Conservation (phyloP, 2,888 invertebrate species). For the Cenopis cana region DNA sequence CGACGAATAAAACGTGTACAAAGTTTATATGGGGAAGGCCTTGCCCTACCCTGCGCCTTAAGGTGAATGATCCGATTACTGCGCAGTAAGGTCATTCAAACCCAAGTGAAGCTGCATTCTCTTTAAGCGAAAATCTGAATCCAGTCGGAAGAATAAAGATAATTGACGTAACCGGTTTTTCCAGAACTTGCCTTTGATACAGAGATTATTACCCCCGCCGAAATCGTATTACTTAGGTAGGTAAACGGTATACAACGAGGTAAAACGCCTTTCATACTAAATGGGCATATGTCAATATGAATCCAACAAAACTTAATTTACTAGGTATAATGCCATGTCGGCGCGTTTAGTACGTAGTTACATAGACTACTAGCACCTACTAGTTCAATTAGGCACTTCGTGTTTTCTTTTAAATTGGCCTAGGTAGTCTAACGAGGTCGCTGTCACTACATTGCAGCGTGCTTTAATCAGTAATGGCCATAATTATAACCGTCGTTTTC, state of each 20-base stretch:
- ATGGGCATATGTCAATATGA: no score
- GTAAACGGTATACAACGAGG: background rate
- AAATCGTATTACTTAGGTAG: background rate
- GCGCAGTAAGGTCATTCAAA: slow-evolving; percentile 6
- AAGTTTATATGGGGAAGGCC: no score
- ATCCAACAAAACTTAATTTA: background rate
- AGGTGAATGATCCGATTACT: slow-evolving; percentile 2
- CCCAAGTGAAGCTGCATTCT: slow-evolving; percentile 8
- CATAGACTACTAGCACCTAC: background rate
- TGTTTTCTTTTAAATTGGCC: slow-evolving; percentile 4
- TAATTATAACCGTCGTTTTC: slow-evolving; percentile 24
- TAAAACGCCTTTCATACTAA: no score
- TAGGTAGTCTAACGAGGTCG: slow-evolving; percentile 7
- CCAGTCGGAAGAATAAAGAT: background rate
- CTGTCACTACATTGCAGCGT: slow-evolving; percentile 15
- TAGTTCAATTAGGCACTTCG: slow-evolving; percentile 2
- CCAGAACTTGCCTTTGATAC: background rate
- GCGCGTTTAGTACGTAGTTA: background rate
- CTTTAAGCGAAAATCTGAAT: slow-evolving; percentile 9
- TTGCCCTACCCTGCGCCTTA: no score
- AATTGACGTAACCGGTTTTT: slow-evolving; percentile 5
- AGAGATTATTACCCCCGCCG: background rate
- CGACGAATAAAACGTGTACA: no score
- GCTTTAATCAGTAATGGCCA: background rate
- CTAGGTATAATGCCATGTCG: background rate